phyloP scores from a whole-genome alignment of 2,113 vertebrate genomes.

The Gracilinanus agilis region DNA sequence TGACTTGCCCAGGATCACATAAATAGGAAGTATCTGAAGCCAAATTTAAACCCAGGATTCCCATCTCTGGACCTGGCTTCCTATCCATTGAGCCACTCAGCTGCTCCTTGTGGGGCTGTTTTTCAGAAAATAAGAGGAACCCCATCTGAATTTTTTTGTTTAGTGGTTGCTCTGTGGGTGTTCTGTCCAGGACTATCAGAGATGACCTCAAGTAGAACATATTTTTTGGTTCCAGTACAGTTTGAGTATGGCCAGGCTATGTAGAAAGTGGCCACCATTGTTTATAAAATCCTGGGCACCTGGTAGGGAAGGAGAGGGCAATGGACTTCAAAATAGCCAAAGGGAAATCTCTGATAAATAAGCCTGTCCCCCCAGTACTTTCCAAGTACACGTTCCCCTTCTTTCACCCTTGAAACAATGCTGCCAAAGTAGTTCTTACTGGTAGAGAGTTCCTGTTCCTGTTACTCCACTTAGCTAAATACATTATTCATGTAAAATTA shows the following conservation, averaged over 20 bases:
- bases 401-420: neutral
- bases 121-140: conserved; percentile 43
- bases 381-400: neutral
- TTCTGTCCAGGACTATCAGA: neutral
- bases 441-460: neutral
- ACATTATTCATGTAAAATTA: neutral
- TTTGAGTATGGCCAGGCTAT: neutral
- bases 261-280: neutral
- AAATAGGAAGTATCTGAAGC: too few relatives aligned
- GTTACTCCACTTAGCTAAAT: neutral
- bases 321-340: conserved; percentile 5
- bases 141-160: conserved; percentile 21
- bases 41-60: too few relatives aligned
- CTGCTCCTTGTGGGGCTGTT: neutral
- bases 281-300: neutral
- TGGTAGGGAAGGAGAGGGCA: neutral
- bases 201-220: neutral
- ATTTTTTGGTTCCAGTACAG: neutral
- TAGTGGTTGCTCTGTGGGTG: conserved; percentile 14
- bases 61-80: too few relatives aligned
- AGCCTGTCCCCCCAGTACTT: neutral
- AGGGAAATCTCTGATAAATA: neutral
- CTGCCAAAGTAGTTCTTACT: neutral
- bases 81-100: too few relatives aligned
- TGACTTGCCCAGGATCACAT: too few relatives aligned